Percentiles rank a stretch among this genome's conserved stretches.
These are phyloP conservation scores for Reinhardtius hippoglossoides DNA, from an alignment of 2,113 vertebrate species.

Conservation along the genomic window DNA sequence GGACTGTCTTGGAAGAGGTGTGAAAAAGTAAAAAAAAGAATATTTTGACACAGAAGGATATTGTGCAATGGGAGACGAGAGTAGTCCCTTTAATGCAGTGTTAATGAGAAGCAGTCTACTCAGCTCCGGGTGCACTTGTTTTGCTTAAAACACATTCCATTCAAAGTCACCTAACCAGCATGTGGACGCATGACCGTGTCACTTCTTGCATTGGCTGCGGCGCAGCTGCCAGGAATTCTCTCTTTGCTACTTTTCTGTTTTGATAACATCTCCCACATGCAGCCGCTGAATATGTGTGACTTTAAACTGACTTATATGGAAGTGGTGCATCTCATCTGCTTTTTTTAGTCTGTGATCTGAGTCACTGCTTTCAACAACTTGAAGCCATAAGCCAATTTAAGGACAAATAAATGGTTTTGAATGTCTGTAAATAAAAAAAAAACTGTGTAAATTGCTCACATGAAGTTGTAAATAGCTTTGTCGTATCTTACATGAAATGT, in stretches of 20 bases:
- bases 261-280: background rate
- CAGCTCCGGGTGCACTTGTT: conserved; percentile 26
- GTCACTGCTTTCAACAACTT: conserved; percentile 17
- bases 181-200: conserved; percentile 42
- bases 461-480: conserved; percentile 34
- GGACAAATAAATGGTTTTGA: background rate
- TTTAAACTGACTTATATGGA: conserved; percentile 18
- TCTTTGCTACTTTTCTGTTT: background rate
- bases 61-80: conserved; percentile 6
- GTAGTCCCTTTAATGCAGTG: background rate
- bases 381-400: conserved; percentile 45
- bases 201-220: conserved; percentile 3
- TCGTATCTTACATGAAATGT: conserved; percentile 25
- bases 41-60: background rate
- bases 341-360: conserved; percentile 10
- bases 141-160: conserved; percentile 41
- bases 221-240: conserved; percentile 9
- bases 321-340: conserved; percentile 26
- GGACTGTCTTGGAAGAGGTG: conserved; percentile 1
- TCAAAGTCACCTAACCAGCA: conserved; percentile 62
- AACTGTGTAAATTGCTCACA: conserved; percentile 6
- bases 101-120: conserved; percentile 17
- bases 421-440: conserved; percentile 17
- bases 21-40: background rate
- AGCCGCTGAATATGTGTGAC: conserved; percentile 7